These are phyloP conservation scores for Scylla paramamosain DNA, from an alignment of 1,140 invertebrate species.

Conservation along the genomic window DNA sequence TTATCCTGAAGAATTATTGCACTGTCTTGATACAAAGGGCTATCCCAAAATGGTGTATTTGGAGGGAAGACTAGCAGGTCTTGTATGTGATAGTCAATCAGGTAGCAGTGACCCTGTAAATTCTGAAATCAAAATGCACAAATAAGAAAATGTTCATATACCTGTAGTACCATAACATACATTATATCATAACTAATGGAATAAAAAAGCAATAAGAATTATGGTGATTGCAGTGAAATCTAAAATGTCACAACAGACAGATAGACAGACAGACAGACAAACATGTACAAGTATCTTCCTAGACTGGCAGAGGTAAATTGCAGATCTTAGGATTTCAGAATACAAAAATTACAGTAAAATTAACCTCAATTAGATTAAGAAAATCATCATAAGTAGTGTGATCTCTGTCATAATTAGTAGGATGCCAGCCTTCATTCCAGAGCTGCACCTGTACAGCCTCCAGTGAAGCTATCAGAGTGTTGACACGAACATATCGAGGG, in stretches of 20 bases:
- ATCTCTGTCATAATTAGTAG: background rate
- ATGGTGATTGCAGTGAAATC: background rate
- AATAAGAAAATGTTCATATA: background rate
- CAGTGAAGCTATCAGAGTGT: constrained; percentile 33
- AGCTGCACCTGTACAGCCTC: constrained; percentile 45
- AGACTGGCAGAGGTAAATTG: no score
- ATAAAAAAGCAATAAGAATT: background rate
- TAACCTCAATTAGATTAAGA: constrained; percentile 30
- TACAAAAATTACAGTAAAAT: no score
- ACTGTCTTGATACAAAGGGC: constrained; percentile 25
- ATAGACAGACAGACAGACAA: no score
- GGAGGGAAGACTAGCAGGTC: constrained; percentile 63
- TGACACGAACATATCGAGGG: constrained; percentile 61
- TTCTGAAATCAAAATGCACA: constrained; percentile 41
- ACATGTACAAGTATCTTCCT: no score
- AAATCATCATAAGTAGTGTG: constrained; percentile 53
- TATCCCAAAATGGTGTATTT: constrained; percentile 58
- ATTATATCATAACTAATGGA: background rate
- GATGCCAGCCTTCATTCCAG: background rate
- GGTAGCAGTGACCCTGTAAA: background rate
- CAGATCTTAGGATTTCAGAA: background rate
- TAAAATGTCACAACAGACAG: no score
- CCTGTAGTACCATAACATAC: background rate
- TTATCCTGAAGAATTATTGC: constrained; percentile 61
- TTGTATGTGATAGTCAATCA: constrained; percentile 55